Percentiles rank a stretch among this genome's conserved stretches.
phyloP scores from a whole-genome alignment of 1,140 invertebrate species.

The Orius insidiosus region DNA sequence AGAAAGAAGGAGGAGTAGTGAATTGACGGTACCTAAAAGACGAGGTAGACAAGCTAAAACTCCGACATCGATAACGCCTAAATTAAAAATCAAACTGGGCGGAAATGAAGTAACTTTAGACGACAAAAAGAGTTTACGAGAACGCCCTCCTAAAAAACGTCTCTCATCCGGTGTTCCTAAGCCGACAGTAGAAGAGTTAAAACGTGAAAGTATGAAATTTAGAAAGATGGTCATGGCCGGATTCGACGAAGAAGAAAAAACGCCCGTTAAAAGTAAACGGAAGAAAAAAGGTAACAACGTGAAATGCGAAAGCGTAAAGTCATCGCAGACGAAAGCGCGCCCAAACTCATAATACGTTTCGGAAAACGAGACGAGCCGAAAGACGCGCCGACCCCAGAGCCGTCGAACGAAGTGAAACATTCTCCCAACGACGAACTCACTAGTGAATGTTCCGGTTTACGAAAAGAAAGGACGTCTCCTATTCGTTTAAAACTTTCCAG shows the following conservation, averaged over 20 bases:
- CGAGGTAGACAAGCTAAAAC: slow-evolving; percentile 14
- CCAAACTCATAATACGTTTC: slow-evolving; percentile 49
- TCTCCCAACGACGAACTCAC: slow-evolving; percentile 14
- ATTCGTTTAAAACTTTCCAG: slow-evolving; percentile 66
- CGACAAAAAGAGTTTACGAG: slow-evolving; percentile 31
- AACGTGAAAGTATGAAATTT: slow-evolving; percentile 72
- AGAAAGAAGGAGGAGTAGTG: slow-evolving; percentile 11
- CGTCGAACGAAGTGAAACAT: slow-evolving; percentile 1
- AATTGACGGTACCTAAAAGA: slow-evolving; percentile 16
- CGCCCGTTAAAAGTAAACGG: slow-evolving; percentile 26
- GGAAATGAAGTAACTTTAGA: slow-evolving; percentile 25
- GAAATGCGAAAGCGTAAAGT: slow-evolving; percentile 21
- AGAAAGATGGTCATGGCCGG: slow-evolving; percentile 65
- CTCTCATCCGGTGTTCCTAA: slow-evolving; percentile 37
- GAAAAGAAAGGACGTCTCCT: slow-evolving; percentile 42
- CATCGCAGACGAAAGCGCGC: slow-evolving; percentile 31
- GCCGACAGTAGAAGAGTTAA: slow-evolving; percentile 56
- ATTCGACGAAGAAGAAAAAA: slow-evolving; percentile 46
- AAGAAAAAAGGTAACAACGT: slow-evolving; percentile 15
- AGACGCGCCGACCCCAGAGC: neutral
- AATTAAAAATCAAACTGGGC: slow-evolving; percentile 69
- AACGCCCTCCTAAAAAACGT: slow-evolving; percentile 64
- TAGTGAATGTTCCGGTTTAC: slow-evolving; percentile 25
- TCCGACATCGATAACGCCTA: slow-evolving; percentile 39
- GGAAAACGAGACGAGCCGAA: slow-evolving; percentile 25